Percentiles rank a stretch among this genome's conserved stretches.
These are phyloP conservation scores for Listronotus oregonensis DNA, from an alignment of 1,140 invertebrate species.

Conservation along the genomic window DNA sequence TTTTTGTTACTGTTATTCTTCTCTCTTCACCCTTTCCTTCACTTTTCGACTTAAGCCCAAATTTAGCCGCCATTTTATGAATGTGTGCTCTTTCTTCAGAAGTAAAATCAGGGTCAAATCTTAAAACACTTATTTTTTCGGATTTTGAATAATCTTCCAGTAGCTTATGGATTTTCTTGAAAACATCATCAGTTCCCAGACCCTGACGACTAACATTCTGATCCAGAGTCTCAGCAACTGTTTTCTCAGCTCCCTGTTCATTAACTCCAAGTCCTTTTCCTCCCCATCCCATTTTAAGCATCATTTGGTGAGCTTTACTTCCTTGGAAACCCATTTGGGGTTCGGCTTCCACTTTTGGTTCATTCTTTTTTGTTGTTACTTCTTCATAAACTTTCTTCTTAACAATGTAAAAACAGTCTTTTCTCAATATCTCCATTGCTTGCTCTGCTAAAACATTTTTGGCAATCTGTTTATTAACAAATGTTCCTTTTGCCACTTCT, in stretches of 20 bases:
- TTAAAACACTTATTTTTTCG: conserved; percentile 33
- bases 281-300: conserved; percentile 45
- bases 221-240: conserved; percentile 38
- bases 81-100: conserved; percentile 41
- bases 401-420: conserved; percentile 41
- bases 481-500: conserved; percentile 30
- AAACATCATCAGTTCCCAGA: conserved; percentile 32
- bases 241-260: conserved; percentile 39
- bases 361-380: conserved; percentile 24
- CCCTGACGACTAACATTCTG: conserved; percentile 40
- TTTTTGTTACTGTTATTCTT: conserved; percentile 41
- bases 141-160: conserved; percentile 40
- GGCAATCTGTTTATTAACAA: conserved; percentile 34
- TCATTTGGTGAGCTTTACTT: conserved; percentile 40
- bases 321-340: conserved; percentile 15
- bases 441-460: conserved; percentile 36
- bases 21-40: conserved; percentile 38
- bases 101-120: conserved; percentile 41
- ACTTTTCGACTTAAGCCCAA: conserved; percentile 41
- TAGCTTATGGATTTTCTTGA: conserved; percentile 39
- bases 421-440: conserved; percentile 37
- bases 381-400: conserved; percentile 38
- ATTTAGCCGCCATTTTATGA: conserved; percentile 39
- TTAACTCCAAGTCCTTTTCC: conserved; percentile 39
- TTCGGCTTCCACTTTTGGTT: conserved; percentile 3